Evolutionary conservation across 2,888 invertebrate genomes (phyloP), one percentile per base, ranked within the genome.

Genomic region (Tethea ocularis): DNA sequence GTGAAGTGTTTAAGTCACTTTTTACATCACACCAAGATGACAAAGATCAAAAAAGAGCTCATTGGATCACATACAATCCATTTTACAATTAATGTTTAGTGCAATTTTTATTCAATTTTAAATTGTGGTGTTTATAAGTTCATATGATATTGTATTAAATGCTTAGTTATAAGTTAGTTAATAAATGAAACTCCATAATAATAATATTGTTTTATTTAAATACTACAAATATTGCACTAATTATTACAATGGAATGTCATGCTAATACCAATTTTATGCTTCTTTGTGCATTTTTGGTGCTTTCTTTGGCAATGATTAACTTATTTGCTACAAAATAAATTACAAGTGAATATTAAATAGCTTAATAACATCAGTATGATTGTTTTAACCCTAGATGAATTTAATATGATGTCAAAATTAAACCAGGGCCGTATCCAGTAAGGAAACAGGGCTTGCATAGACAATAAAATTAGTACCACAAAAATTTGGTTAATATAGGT

Each of bases 21-120:
- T 99, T 99, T 81, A 99, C 99, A 0, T 95, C 97, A 10, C 98
- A 98, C 81, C 95, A 96, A 77, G 96, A 95, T 58, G 99, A 99
- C 59, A 94, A 97, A 74, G 96, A 96, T 57, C 98, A 99, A 84
- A 94, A 95, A 52, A 95, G 97, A 72, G 98, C 98, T 1, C 99
- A 99, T 84, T 99, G 99, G 99, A 96, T 99, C 59, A 99, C 99
- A 0, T 99, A 98, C 78, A 99, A 99, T 94, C 99, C 99, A 56
- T 97, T 97, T 87, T 98, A 97, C 84, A 97, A 97, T 91, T 96
- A 90, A 92, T 59, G 10, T 51, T 20, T 33, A 1, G 57, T 23
- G 23, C 51, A 57, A 33, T 61, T 51, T 38, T n/a, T 3, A 15
- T 29, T 29, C 8, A 8, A 29, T 29, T 33, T 33, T 33, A 33